A percentile compares a stretch with the other conserved stretches of the same genome.
Conservation (phyloP, 2,797 vertebrate species). For the Champsocephalus gunnari region DNA sequence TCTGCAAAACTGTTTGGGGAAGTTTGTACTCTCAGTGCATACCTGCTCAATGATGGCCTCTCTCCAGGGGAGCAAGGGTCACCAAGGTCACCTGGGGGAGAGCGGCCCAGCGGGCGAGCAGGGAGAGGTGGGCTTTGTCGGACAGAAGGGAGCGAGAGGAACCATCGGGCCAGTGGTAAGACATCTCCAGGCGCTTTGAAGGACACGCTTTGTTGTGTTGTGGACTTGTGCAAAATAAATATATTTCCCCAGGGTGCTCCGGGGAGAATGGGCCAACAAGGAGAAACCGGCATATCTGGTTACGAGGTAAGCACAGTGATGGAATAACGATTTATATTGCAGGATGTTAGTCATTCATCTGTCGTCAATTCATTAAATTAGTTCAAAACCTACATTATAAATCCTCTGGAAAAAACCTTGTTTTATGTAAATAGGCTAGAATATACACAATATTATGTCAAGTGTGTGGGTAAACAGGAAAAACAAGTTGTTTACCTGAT, state of each 20-base stretch:
- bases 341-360: neutral
- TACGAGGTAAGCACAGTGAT: conserved; percentile 86
- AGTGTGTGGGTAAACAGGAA: neutral
- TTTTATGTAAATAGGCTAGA: neutral
- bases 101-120: conserved; percentile 86
- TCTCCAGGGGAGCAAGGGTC: conserved; percentile 92
- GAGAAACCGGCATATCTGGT: conserved; percentile 90
- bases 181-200: neutral
- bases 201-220: conserved; percentile 19
- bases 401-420: neutral
- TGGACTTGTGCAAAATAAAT: conserved; percentile 29
- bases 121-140: conserved; percentile 89
- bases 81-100: conserved; percentile 92
- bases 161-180: conserved; percentile 91
- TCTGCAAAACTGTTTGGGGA: neutral
- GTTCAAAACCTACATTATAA: neutral
- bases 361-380: conserved; percentile 2
- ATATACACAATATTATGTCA: neutral
- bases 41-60: conserved; percentile 28
- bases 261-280: conserved; percentile 92
- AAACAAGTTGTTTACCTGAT: neutral
- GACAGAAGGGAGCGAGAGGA: conserved; percentile 94
- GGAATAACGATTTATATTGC: conserved; percentile 3
- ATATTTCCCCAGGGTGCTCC: conserved; percentile 87
- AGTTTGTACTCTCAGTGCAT: conserved; percentile 32